Conservation (phyloP, 2,113 vertebrate genomes). For the Jaculus jaculus region DNA sequence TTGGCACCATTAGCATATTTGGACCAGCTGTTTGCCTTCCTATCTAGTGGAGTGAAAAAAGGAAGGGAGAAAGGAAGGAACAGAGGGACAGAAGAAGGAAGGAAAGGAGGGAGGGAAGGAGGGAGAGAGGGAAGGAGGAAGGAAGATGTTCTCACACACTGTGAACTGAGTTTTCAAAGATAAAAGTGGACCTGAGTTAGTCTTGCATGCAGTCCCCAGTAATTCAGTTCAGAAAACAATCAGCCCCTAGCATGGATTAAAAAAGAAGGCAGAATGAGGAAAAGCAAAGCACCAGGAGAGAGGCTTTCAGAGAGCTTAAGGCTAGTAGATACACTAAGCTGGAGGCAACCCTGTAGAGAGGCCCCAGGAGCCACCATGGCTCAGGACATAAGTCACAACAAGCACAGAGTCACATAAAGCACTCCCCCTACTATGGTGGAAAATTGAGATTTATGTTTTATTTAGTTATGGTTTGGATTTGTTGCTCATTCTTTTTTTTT, state of each 20-base stretch:
- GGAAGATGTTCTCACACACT: neutral
- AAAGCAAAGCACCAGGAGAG: neutral
- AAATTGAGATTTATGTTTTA: constrained; percentile 35
- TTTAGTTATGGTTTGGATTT: constrained; percentile 12
- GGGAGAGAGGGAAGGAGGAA: no score
- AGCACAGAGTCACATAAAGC: neutral
- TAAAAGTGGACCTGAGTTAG: neutral
- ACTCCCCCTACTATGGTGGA: neutral
- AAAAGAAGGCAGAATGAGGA: neutral
- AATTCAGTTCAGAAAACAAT: neutral
- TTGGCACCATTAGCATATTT: constrained; percentile 56
- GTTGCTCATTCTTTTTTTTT: neutral
- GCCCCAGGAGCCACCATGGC: neutral
- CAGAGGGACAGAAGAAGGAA: no score
- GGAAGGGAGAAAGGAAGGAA: neutral
- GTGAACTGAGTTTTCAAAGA: neutral
- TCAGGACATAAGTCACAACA: neutral
- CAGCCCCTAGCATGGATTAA: neutral
- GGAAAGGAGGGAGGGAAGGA: no score
- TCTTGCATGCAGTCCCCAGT: neutral
- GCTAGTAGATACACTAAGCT: neutral
- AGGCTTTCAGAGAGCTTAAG: neutral
- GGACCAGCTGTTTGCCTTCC: constrained; percentile 33
- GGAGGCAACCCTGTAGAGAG: neutral
- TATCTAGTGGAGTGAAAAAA: neutral